Percentiles rank a stretch among this genome's conserved stretches.
Evolutionary conservation across 2,888 invertebrate genomes (phyloP).

Genomic region (Mayetiola destructor): DNA sequence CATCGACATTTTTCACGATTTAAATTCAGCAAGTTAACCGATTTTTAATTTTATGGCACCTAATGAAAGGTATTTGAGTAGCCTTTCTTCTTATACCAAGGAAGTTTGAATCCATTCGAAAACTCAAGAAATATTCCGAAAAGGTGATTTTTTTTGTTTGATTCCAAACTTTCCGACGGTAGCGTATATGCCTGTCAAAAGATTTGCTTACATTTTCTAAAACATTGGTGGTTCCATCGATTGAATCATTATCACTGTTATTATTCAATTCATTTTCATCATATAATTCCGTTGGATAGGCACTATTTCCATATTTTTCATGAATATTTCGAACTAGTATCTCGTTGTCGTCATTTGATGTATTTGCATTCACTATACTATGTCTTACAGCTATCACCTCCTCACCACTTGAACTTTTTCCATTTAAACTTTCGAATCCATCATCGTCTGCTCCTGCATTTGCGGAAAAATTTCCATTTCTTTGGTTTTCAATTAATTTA

Average conservation of each 20-base stretch:
- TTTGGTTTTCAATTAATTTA: neutral
- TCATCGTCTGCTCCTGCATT: constrained; percentile 47
- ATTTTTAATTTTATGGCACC: too few relatives aligned
- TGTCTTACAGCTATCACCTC: constrained; percentile 23
- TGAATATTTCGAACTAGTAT: neutral
- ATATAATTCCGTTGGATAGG: neutral
- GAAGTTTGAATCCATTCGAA: too few relatives aligned
- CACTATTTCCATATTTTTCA: neutral
- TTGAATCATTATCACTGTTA: constrained; percentile 17
- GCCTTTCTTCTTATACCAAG: too few relatives aligned
- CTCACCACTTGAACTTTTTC: constrained; percentile 58
- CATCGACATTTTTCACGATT: too few relatives aligned
- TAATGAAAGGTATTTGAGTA: too few relatives aligned
- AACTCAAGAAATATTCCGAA: too few relatives aligned
- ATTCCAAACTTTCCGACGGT: too few relatives aligned
- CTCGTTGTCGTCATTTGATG: neutral
- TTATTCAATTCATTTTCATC: constrained; percentile 8
- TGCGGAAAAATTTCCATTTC: neutral
- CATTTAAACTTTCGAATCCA: constrained; percentile 73
- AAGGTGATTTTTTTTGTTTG: too few relatives aligned
- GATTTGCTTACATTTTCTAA: neutral
- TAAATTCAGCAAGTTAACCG: too few relatives aligned
- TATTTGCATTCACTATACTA: neutral
- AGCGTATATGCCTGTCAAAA: too few relatives aligned
- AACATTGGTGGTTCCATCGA: neutral